Evolutionary conservation across 2,113 vertebrate species (phyloP).

Genomic region (Aegithalos caudatus): DNA sequence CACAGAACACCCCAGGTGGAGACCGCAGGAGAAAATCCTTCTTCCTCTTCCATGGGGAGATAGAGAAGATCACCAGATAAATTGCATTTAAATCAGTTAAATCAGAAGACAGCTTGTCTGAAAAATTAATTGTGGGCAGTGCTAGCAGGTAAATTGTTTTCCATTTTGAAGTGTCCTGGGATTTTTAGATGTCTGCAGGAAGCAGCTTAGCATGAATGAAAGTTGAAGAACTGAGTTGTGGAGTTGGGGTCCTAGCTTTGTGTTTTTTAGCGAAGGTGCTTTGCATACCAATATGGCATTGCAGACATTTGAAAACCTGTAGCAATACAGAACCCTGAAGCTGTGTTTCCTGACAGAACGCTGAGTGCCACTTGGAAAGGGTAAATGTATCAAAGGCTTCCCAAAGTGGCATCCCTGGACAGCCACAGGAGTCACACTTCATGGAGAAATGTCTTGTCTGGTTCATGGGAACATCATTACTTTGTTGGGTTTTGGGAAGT

Average conservation of each 20-base stretch:
- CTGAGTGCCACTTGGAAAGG: not conserved
- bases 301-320: not conserved
- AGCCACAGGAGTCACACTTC: not conserved
- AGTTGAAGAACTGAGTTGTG: not conserved
- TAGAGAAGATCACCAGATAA: not conserved
- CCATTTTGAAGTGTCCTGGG: not conserved
- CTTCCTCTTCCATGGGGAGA: not conserved
- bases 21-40: not conserved
- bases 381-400: not conserved
- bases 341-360: accelerated
- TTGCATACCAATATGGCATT: not conserved
- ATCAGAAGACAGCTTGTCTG: not conserved
- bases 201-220: not conserved
- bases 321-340: not conserved
- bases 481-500: not conserved
- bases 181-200: not conserved
- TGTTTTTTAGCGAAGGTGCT: not conserved
- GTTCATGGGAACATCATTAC: not conserved
- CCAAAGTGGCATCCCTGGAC: not conserved
- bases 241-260: not conserved
- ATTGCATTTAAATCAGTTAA: not conserved
- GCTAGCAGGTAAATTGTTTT: not conserved
- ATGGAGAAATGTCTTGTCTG: not conserved
- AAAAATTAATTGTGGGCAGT: not conserved
- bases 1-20: not conserved